phyloP scores from a whole-genome alignment of 2,888 invertebrate species.

The Lamellibrachia satsuma region DNA sequence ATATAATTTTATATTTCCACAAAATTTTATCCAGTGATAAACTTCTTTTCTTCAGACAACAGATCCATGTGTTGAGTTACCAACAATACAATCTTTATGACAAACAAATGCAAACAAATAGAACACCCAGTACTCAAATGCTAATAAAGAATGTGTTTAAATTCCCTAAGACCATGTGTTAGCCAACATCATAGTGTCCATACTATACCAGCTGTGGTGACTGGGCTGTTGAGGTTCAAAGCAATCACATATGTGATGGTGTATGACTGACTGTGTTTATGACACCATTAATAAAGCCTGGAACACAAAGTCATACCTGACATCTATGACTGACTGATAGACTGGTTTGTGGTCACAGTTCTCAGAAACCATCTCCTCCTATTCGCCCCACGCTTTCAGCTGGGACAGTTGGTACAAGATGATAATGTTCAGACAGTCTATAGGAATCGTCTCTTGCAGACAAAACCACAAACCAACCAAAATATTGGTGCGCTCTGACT shows the following conservation, averaged over 20 bases:
- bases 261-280: background rate
- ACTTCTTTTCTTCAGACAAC: background rate
- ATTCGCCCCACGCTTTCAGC: background rate
- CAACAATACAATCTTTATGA: background rate
- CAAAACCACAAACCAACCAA: background rate
- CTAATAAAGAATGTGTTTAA: background rate
- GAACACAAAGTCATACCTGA: background rate
- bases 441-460: background rate
- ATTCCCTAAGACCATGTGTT: background rate
- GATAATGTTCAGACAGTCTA: background rate
- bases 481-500: background rate
- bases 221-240: background rate
- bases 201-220: background rate
- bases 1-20: background rate
- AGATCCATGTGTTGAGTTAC: background rate
- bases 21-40: background rate
- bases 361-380: background rate
- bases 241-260: background rate
- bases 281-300: conserved; percentile 2
- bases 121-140: background rate
- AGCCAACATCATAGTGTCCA: background rate
- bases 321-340: background rate
- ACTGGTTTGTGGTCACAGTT: background rate
- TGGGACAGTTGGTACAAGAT: background rate
- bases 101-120: background rate